These are phyloP conservation scores for Syngnathus rostellatus DNA, from an alignment of 2,797 vertebrate species.

Conservation along the genomic window DNA sequence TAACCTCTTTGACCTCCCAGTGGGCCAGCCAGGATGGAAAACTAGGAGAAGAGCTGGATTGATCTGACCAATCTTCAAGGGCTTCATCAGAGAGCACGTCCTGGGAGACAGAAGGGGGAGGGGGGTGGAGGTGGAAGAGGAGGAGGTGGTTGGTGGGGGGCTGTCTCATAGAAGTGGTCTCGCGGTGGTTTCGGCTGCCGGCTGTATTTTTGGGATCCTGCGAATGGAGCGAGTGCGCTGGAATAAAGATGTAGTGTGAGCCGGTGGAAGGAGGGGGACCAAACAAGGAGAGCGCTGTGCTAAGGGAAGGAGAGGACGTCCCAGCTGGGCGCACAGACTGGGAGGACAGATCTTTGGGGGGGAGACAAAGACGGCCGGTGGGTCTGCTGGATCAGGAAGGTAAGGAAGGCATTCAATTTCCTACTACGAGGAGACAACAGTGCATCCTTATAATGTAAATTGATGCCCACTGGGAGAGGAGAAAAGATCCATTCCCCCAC, in stretches of 20 bases:
- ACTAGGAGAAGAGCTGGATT: slow-evolving; percentile 13
- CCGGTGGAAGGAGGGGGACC: slow-evolving; percentile 43
- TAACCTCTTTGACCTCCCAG: slow-evolving; percentile 6
- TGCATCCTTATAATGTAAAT: slow-evolving; percentile 6
- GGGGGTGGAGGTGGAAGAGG: slow-evolving; percentile 23
- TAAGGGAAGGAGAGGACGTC: slow-evolving; percentile 49
- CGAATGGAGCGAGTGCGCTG: slow-evolving; percentile 63
- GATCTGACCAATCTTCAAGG: slow-evolving; percentile 26
- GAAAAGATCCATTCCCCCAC: background rate
- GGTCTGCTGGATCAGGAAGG: slow-evolving; percentile 60
- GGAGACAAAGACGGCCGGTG: slow-evolving; percentile 37
- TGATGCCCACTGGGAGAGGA: background rate
- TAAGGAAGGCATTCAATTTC: slow-evolving; percentile 35
- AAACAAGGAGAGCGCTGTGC: slow-evolving; percentile 75
- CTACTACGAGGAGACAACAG: slow-evolving; percentile 1
- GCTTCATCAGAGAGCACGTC: slow-evolving; percentile 50
- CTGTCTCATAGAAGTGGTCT: slow-evolving; percentile 36
- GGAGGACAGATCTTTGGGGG: slow-evolving; percentile 34
- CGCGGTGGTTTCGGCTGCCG: slow-evolving; percentile 37
- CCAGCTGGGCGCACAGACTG: slow-evolving; percentile 37
- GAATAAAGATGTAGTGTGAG: slow-evolving; percentile 80
- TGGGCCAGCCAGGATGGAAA: slow-evolving; percentile 29
- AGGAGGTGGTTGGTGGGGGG: slow-evolving; percentile 24
- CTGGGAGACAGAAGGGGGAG: slow-evolving; percentile 36
- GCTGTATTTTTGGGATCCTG: slow-evolving; percentile 70